Evolutionary conservation across 1,140 invertebrate species (phyloP), one percentile per base, ranked within the genome.

Genomic region (Plutomurus gul): DNA sequence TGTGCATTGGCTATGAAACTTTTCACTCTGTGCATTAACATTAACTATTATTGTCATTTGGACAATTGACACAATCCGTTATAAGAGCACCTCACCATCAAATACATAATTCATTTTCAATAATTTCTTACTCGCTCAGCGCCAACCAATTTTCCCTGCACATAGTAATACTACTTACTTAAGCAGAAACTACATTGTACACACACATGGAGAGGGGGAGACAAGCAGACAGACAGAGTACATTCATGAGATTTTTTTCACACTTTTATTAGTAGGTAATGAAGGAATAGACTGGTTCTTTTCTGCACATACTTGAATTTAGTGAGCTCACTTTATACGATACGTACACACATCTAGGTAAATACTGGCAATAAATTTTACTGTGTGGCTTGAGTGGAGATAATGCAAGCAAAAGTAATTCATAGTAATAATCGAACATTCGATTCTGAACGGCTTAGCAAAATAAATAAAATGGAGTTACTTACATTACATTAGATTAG

Each of bases 41-140:
- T 65, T 65, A 65, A 65, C 56, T 30, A 65, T 65, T 65, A 65
- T 65, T n/a, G 56, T 65, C 56, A 8, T 65, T 65, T 36, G 16
- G 18, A 65, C 30, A 65, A 65, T 36, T 65, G 56, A 36, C 1
- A 27, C 30, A 65, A 33, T 65, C 56, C 56, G 56, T 65, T 65
- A 60, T 10, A 30, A 30, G n/a, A n/a, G 13, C 27, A 60, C 13
- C 51, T 13, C 2, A n/a, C n/a, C n/a, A n/a, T n/a, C n/a, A n/a
- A 16, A n/a, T 11, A 8, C 27, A 65, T 65, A 65, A 65, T 36
- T 65, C 56, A 65, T 65, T 65, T 65, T 36, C 56, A 33, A 36
- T 36, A 65, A 36, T 65, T 65, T 65, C 49, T 56, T 25, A 25
- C n/a, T n/a, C n/a, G n/a, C n/a, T n/a, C n/a, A n/a, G n/a, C n/a